These are phyloP conservation scores for Paramisgurnus dabryanus DNA, from an alignment of 2,113 vertebrate genomes.

Conservation along the genomic window DNA sequence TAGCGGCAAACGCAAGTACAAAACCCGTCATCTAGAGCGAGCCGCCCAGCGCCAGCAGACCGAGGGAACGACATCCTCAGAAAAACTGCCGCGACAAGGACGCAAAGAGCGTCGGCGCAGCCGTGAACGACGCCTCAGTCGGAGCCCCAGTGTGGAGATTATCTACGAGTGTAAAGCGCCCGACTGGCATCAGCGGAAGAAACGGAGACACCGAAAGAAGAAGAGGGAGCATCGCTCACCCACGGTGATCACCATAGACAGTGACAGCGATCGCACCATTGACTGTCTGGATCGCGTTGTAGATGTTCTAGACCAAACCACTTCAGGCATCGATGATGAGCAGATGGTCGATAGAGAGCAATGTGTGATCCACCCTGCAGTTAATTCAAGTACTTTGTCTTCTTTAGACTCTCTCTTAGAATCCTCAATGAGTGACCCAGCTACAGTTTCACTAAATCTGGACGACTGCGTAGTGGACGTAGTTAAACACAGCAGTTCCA, in stretches of 20 bases:
- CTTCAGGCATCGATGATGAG: not conserved
- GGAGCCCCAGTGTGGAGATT: slow-evolving; percentile 86
- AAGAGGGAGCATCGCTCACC: slow-evolving; percentile 71
- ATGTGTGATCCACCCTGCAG: not conserved
- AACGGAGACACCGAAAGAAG: slow-evolving; percentile 88
- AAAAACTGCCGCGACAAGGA: slow-evolving; percentile 63
- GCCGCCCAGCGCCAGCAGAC: slow-evolving; percentile 50
- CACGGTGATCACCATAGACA: slow-evolving; percentile 87
- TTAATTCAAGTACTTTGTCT: not conserved
- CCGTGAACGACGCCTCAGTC: slow-evolving; percentile 66
- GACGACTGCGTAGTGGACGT: slow-evolving; percentile 41
- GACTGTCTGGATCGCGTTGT: slow-evolving; percentile 14
- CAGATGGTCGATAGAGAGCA: too few species aligned
- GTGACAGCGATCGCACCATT: slow-evolving; percentile 58
- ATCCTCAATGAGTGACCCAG: not conserved
- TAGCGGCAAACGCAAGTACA: slow-evolving; percentile 93
- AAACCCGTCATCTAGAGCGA: slow-evolving; percentile 87
- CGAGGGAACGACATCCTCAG: slow-evolving; percentile 69
- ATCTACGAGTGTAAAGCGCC: slow-evolving; percentile 74
- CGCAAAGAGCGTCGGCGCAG: slow-evolving; percentile 70
- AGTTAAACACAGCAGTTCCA: not conserved
- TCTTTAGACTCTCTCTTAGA: not conserved
- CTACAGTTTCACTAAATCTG: slow-evolving; percentile 13
- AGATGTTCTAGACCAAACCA: not conserved
- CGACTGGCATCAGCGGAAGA: slow-evolving; percentile 80